Conservation (phyloP, 2,888 invertebrate species). For the Drosophila subquinaria region DNA sequence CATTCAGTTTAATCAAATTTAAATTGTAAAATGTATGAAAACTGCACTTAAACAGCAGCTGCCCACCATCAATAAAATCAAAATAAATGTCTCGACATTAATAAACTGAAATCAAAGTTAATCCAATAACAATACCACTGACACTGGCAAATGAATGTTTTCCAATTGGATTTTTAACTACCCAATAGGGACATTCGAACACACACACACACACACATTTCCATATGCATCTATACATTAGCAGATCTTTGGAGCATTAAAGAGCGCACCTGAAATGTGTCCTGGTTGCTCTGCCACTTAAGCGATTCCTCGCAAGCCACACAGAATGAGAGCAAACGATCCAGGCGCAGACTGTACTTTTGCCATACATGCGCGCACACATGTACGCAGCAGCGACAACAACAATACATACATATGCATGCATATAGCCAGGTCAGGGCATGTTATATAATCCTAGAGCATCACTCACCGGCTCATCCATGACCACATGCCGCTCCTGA, state of each 20-base stretch:
- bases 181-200: background rate
- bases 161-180: slow-evolving; percentile 39
- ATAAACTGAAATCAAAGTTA: background rate
- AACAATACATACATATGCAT: slow-evolving; percentile 25
- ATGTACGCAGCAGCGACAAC: slow-evolving; percentile 20
- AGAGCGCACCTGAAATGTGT: background rate
- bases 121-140: no score
- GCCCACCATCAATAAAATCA: background rate
- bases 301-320: background rate
- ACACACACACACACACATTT: background rate
- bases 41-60: background rate
- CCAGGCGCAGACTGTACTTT: slow-evolving; percentile 78
- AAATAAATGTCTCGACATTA: background rate
- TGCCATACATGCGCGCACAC: slow-evolving; percentile 20
- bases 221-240: background rate
- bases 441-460: slow-evolving; percentile 60
- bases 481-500: slow-evolving; percentile 73
- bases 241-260: slow-evolving; percentile 12
- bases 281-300: background rate
- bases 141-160: background rate
- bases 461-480: slow-evolving; percentile 84
- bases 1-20: slow-evolving; percentile 24
- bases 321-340: slow-evolving; percentile 17
- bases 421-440: slow-evolving; percentile 27
- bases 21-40: slow-evolving; percentile 9